Evolutionary conservation across 1,140 invertebrate species (phyloP).

Genomic region (Drosophila insularis): DNA sequence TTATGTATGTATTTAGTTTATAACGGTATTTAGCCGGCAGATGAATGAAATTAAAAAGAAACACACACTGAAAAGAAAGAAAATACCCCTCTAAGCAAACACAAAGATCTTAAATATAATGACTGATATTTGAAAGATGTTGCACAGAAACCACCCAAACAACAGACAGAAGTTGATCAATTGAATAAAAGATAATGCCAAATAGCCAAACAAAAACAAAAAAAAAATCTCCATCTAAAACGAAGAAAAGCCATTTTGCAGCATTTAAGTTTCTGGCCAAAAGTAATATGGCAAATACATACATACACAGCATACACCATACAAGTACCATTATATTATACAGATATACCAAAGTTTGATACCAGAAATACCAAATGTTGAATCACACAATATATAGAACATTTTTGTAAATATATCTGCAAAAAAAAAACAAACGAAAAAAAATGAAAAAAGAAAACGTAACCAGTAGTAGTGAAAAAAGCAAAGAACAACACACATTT

Average conservation of each 20-base stretch:
- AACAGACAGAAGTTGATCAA: neutral
- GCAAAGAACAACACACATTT: slow-evolving; percentile 32
- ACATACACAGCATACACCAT: slow-evolving; percentile 23
- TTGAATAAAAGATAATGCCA: slow-evolving; percentile 2
- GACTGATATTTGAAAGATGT: slow-evolving; percentile 59
- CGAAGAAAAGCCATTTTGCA: neutral
- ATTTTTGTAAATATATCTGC: slow-evolving; percentile 66
- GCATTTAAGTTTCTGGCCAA: neutral
- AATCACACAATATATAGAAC: slow-evolving; percentile 27
- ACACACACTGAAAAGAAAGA: neutral
- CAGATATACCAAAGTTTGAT: slow-evolving; percentile 33
- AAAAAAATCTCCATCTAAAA: neutral
- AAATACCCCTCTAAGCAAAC: slow-evolving; percentile 32
- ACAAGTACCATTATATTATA: slow-evolving; percentile 15
- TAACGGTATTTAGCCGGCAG: slow-evolving; percentile 20
- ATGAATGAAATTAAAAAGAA: neutral
- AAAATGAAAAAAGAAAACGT: slow-evolving; percentile 10
- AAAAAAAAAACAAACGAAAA: slow-evolving; percentile 6
- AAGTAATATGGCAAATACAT: slow-evolving; percentile 4
- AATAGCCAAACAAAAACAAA: neutral
- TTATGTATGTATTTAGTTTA: slow-evolving; percentile 33
- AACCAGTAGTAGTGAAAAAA: slow-evolving; percentile 65
- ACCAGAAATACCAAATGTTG: slow-evolving; percentile 44
- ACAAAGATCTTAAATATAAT: slow-evolving; percentile 48
- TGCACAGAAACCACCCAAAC: slow-evolving; percentile 32